phyloP scores from a whole-genome alignment of 2,113 vertebrate genomes.

The Oophaga pumilio region DNA sequence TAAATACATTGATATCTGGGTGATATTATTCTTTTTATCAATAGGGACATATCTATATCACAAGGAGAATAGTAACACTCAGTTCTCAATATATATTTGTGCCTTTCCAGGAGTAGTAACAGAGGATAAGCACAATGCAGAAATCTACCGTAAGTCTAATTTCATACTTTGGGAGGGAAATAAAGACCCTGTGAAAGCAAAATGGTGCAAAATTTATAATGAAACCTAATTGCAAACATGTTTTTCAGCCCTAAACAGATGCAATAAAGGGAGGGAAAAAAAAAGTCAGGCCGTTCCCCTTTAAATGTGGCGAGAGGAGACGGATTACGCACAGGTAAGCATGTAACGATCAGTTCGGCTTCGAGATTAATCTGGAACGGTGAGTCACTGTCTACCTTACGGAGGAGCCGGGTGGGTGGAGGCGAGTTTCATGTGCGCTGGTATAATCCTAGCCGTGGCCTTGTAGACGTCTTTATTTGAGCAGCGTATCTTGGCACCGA shows the following conservation, averaged over 20 bases:
- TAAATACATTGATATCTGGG: neutral
- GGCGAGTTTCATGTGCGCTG: neutral
- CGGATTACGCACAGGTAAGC: neutral
- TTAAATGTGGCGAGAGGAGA: neutral
- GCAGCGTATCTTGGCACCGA: constrained; percentile 31
- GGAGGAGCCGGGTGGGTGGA: constrained; percentile 17
- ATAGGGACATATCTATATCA: neutral
- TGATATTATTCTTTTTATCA: neutral
- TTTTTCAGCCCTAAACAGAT: too few species aligned
- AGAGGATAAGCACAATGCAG: too few species aligned
- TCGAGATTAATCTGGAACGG: neutral
- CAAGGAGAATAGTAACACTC: too few species aligned
- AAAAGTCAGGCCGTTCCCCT: too few species aligned
- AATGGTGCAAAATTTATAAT: too few species aligned
- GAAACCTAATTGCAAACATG: too few species aligned
- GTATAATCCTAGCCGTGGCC: neutral
- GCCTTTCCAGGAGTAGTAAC: too few species aligned
- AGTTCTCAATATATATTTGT: too few species aligned
- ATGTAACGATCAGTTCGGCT: neutral
- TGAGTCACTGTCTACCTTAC: constrained; percentile 48
- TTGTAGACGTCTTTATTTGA: constrained; percentile 31
- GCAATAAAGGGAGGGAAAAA: too few species aligned
- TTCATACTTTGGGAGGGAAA: too few species aligned
- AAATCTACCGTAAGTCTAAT: too few species aligned
- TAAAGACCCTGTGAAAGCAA: too few species aligned